Conservation (phyloP, 2,888 invertebrate species). For the Hydraecia micacea region DNA sequence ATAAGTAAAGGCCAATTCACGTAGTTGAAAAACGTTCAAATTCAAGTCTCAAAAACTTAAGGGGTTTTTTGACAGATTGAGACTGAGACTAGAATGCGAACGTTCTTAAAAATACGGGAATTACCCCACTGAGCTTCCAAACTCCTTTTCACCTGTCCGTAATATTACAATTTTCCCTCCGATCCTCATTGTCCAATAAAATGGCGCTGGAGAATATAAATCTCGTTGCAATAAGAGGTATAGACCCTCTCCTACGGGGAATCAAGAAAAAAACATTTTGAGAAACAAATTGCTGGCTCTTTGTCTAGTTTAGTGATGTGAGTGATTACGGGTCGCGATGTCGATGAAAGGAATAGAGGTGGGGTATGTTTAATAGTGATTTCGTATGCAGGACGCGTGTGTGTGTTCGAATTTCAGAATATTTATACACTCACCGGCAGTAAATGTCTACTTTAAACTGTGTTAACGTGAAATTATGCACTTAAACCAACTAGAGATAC, state of each 20-base stretch:
- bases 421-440: neutral
- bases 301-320: slow-evolving; percentile 69
- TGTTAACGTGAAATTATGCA: neutral
- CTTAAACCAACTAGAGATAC: neutral
- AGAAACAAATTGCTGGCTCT: slow-evolving; percentile 80
- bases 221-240: slow-evolving; percentile 75
- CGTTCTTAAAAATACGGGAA: neutral
- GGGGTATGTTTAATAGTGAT: slow-evolving; percentile 17
- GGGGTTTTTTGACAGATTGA: neutral
- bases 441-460: neutral
- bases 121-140: neutral
- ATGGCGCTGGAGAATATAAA: slow-evolving; percentile 70
- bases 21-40: neutral
- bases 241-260: slow-evolving; percentile 73
- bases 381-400: neutral
- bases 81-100: neutral
- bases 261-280: slow-evolving; percentile 80
- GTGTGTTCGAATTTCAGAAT: neutral
- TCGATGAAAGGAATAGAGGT: slow-evolving; percentile 41
- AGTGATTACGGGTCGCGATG: slow-evolving; percentile 10
- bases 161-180: slow-evolving; percentile 34
- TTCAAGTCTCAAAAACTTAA: neutral
- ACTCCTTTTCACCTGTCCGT: neutral
- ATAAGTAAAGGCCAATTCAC: neutral
- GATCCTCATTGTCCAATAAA: slow-evolving; percentile 54